Base-by-base conservation (phyloP, 2,888 invertebrate genomes). In the Coelogynopora nodosa region DNA sequence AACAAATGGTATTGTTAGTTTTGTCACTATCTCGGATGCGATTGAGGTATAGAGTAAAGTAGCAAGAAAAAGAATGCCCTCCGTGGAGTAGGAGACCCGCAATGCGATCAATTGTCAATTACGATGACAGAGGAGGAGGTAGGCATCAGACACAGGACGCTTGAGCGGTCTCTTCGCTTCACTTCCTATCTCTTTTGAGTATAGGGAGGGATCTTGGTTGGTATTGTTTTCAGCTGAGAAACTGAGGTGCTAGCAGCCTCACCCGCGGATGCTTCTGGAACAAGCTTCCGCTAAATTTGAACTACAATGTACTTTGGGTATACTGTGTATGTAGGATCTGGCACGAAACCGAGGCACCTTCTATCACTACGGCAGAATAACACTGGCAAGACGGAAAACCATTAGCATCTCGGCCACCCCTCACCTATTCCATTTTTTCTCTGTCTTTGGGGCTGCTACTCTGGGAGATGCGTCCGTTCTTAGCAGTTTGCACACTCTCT, bases 1-100 rank as follows among this genome's bases (percentile, higher is more conserved):
- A 74, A 74, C 74, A 74, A 74, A 74, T 74, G 74, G 74, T 23
- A 74, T 74, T 74, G 74, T 74, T 74, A 5, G 74, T 74, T 74
- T 74, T 74, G 74, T 74, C 74, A 74, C 74, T 74, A 74, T 5
- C 23, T 74, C 74, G 74, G 74, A 74, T 74, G 74, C 74, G 23
- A 23, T 74, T 74, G 23, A 74, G 74, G 23, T 74, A n/a, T 2
- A 74, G 23, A 74, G 74, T 26, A 23, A n/a, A 5, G 74, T 23
- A 74, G 10, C 2, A 5, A 74, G 23, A 26, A 13, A 74, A 23
- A 13, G 5, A 74, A 5, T 74, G 5, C 23, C 23, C 27, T 26
- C 23, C 5, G 23, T 26, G 2, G 74, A 23, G 74, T 26, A 5
- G 27, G 5, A 13, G 2, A 2, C 5, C 27, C 23, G 74, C 74